A percentile compares a stretch with the other conserved stretches of the same genome.
These are phyloP conservation scores for Phrynosoma platyrhinos DNA, from an alignment of 2,113 vertebrate genomes.

Conservation along the genomic window DNA sequence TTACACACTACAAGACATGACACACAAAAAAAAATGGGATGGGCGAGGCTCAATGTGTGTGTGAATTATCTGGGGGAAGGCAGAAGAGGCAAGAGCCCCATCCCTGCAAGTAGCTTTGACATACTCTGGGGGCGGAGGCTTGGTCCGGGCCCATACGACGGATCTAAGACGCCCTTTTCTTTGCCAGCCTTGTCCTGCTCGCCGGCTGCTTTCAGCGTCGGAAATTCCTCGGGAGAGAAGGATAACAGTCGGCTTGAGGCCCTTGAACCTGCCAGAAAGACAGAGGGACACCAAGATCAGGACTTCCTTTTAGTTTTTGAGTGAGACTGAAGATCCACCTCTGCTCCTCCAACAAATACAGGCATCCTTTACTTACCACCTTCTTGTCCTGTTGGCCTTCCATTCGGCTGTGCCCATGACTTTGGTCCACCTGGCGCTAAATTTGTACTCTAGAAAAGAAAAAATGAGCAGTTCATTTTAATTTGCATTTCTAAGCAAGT, in stretches of 20 bases:
- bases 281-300: neutral
- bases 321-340: accelerated
- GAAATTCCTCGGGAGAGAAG: constrained; percentile 99
- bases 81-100: too few species aligned
- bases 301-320: too few species aligned
- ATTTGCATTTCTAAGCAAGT: too few species aligned
- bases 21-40: too few species aligned
- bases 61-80: too few species aligned
- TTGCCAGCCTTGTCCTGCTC: constrained; percentile 99
- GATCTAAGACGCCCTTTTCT: constrained; percentile 99
- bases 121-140: constrained; percentile 99
- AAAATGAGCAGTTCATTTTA: too few species aligned
- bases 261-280: constrained; percentile 91
- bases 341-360: neutral
- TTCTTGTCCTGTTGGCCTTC: constrained; percentile 97
- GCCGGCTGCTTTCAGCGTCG: constrained; percentile 99
- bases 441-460: constrained; percentile 88
- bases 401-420: constrained; percentile 99
- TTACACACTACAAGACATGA: too few species aligned
- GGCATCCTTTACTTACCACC: constrained; percentile 83
- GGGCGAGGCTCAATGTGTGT: too few species aligned
- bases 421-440: constrained; percentile 97
- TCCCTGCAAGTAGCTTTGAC: constrained; percentile 45
- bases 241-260: constrained; percentile 99
- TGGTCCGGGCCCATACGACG: constrained; percentile 99